Evolutionary conservation across 1,140 invertebrate species (phyloP).

Genomic region (Gonatopus flavifemur): DNA sequence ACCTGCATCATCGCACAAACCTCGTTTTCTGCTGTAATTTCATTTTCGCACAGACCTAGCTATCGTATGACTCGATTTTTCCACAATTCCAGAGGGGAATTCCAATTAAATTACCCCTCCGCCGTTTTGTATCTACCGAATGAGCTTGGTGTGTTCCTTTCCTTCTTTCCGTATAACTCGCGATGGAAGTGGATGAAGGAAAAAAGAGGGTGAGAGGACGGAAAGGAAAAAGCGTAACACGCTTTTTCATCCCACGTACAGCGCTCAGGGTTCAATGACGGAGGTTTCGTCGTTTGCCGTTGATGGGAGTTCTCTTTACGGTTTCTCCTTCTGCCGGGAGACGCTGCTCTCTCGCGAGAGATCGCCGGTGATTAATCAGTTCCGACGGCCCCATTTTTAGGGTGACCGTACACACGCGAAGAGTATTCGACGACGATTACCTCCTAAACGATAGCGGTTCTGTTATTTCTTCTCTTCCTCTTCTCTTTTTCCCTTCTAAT

Average conservation of each 20-base stretch:
- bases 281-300: conserved; percentile 41
- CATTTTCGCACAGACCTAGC: conserved; percentile 46
- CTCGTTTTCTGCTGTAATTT: conserved; percentile 48
- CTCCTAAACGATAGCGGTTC: conserved; percentile 20
- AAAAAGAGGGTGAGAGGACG: conserved; percentile 13
- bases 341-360: conserved; percentile 41
- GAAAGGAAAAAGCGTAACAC: conserved; percentile 18
- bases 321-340: no score
- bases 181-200: conserved; percentile 16
- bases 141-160: conserved; percentile 7
- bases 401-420: conserved; percentile 16
- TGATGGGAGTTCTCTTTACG: conserved; percentile 46
- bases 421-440: conserved; percentile 29
- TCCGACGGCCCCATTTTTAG: conserved; percentile 47
- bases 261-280: conserved; percentile 32
- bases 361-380: conserved; percentile 51
- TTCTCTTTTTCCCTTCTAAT: background rate
- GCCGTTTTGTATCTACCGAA: background rate
- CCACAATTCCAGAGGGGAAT: conserved; percentile 43
- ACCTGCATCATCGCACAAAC: conserved; percentile 48
- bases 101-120: conserved; percentile 50
- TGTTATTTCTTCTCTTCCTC: conserved; percentile 11
- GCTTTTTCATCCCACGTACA: conserved; percentile 3
- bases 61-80: conserved; percentile 54
- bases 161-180: conserved; percentile 2